Conservation (phyloP, 2,888 invertebrate species). For the Cataglyphis livida region DNA sequence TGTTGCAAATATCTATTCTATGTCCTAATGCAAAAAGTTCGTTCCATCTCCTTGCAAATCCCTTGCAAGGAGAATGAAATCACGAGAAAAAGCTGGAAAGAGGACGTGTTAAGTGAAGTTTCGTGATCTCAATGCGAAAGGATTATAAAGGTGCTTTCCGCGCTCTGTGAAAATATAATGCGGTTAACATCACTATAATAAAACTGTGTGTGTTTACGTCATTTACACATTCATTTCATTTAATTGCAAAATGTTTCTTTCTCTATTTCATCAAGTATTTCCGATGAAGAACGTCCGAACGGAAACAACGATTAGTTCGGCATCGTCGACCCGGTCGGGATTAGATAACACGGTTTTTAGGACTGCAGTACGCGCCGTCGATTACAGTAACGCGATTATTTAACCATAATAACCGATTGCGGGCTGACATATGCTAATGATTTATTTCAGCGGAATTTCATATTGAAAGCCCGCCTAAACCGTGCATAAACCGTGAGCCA, state of each 20-base stretch:
- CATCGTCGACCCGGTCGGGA: not conserved
- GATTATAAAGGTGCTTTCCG: constrained; percentile 10
- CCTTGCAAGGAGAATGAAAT: not conserved
- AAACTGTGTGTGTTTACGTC: not conserved
- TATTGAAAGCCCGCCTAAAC: constrained; percentile 55
- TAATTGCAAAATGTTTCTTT: not conserved
- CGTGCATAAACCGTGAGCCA: constrained; percentile 59
- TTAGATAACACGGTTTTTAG: constrained; percentile 34
- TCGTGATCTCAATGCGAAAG: constrained; percentile 36
- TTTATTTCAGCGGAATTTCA: constrained; percentile 43
- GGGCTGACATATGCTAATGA: constrained; percentile 45
- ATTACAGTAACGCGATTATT: constrained; percentile 45
- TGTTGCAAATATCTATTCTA: not conserved
- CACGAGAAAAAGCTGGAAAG: not conserved
- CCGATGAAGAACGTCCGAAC: not conserved
- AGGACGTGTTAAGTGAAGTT: constrained; percentile 29
- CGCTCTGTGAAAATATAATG: not conserved
- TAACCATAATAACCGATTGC: constrained; percentile 43
- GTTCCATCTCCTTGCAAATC: not conserved
- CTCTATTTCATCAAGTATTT: not conserved
- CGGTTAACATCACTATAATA: not conserved
- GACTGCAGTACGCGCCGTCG: not conserved
- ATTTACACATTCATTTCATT: not conserved
- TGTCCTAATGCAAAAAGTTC: not conserved
- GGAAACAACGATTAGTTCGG: not conserved